These are phyloP conservation scores for Reinhardtius hippoglossoides DNA, from an alignment of 2,113 vertebrate genomes.

Conservation along the genomic window DNA sequence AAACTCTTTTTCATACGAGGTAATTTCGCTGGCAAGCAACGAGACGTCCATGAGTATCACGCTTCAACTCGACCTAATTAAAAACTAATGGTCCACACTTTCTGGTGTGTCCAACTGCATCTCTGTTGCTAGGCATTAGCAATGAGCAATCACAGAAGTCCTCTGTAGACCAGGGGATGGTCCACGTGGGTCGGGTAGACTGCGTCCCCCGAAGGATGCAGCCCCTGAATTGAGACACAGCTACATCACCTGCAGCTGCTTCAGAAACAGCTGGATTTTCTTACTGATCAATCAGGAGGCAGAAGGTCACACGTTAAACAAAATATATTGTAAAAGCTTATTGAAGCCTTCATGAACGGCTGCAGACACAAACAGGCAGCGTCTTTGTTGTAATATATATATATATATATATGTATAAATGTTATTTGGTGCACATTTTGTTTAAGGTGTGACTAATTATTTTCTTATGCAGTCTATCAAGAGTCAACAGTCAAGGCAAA, in stretches of 20 bases:
- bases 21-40: too few relatives aligned
- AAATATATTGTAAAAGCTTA: conserved; percentile 23
- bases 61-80: not conserved
- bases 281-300: conserved; percentile 7
- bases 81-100: not conserved
- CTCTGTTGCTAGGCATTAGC: too few relatives aligned
- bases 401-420: not conserved
- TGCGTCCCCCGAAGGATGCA: too few relatives aligned
- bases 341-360: conserved; percentile 11
- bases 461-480: conserved; percentile 27
- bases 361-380: conserved; percentile 1
- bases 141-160: too few relatives aligned
- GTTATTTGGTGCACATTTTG: conserved; percentile 25
- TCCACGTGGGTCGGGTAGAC: too few relatives aligned
- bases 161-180: too few relatives aligned
- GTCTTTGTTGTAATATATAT: not conserved
- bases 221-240: not conserved
- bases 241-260: conserved; percentile 6
- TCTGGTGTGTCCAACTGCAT: too few relatives aligned
- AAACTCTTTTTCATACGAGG: too few relatives aligned
- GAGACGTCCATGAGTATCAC: not conserved
- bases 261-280: conserved; percentile 14
- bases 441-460: conserved; percentile 65
- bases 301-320: conserved; percentile 69
- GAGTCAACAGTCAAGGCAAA: conserved; percentile 55